Evolutionary conservation across 2,113 vertebrate genomes (phyloP), one percentile per base, ranked within the genome.

Genomic region (Pseudopodoces humilis): DNA sequence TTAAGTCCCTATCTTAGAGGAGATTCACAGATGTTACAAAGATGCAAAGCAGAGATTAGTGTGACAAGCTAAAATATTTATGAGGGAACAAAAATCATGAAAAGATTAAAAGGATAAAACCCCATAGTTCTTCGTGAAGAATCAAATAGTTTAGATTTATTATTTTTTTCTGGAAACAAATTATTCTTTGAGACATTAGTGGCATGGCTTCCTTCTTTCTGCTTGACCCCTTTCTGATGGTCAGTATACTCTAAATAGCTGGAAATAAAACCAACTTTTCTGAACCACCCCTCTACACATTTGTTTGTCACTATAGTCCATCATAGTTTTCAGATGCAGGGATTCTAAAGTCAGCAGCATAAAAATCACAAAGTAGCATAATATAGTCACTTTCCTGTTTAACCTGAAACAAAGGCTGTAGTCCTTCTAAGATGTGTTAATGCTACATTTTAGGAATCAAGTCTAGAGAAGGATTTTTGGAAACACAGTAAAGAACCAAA

Each of bases 71-170:
- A 56, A 65, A 79, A 52, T 70, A 33, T 44, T 70, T 60, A 24
- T 56, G 37, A 65, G n/a, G 9, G 11, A 1, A 27, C 52, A 25
- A 52, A 39, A 15, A 43, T 15, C 2, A 39, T 49, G 5, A 74
- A 50, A 30, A 27, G 1, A 83, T 8, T 79, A 50, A 62, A 37
- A 56, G 7, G 24, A 30, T 50, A 69, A 70, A 79, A 8, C 5
- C 0, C 2, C 0, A 0, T 3, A 44, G 11, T 68, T 88, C 9
- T 58, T 60, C 16, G 39, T 43, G 43, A 43, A 43, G 15, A 43
- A 43, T n/a, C 8, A 5, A 50, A 78, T 37, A 16, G 4, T 10
- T 70, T 79, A 31, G 11, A 9, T 62, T 74, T 63, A 6, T 18
- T 21, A 39, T 39, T 23, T 55, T 22, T 19, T 14, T 7, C 37